Evolutionary conservation across 1,140 invertebrate genomes (phyloP), one percentile per base, ranked within the genome.

Genomic region (Meloidogyne exigua): DNA sequence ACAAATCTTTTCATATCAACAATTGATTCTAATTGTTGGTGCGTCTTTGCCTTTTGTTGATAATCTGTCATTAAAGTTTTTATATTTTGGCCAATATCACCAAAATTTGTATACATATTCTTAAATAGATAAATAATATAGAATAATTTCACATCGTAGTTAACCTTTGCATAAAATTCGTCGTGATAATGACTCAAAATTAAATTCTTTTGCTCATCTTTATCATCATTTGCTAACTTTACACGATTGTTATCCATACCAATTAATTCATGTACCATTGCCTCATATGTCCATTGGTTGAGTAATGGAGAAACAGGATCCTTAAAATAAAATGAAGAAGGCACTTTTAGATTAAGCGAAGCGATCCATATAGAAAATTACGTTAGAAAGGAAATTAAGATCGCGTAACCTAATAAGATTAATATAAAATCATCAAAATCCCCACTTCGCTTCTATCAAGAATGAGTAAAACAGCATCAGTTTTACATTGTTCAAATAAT

Each of bases 251-350:
- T 99, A 80, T 92, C 92, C 80, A 99, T 96, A 0, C 92, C 92
- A 28, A 99, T 88, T 65, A 99, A 88, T 89, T 99, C 96, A 89
- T 99, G 96, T 2, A 99, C 95, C 96, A 99, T 99, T 11, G 96
- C 96, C 89, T 99, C 96, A 89, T 99, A 99, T 0, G 96, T 99
- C 97, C 97, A 99, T 91, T 95, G 96, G 89, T 94, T 97, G n/a
- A 99, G 88, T 66, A 99, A 88, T 0, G 96, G 96, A 2, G 97
- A 98, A 0, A 99, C 92, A 0, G 95, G 92, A 90, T 99, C 97
- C 88, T 71, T 44, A 23, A n/a, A 10, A 13, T n/a, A n/a, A n/a
- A n/a, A n/a, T n/a, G n/a, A n/a, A n/a, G n/a, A n/a, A n/a, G n/a
- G n/a, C n/a, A n/a, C n/a, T n/a, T n/a, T n/a, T n/a, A n/a, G n/a